These are phyloP conservation scores for Cataglyphis albicans DNA, from an alignment of 2,888 invertebrate genomes.

Conservation along the genomic window DNA sequence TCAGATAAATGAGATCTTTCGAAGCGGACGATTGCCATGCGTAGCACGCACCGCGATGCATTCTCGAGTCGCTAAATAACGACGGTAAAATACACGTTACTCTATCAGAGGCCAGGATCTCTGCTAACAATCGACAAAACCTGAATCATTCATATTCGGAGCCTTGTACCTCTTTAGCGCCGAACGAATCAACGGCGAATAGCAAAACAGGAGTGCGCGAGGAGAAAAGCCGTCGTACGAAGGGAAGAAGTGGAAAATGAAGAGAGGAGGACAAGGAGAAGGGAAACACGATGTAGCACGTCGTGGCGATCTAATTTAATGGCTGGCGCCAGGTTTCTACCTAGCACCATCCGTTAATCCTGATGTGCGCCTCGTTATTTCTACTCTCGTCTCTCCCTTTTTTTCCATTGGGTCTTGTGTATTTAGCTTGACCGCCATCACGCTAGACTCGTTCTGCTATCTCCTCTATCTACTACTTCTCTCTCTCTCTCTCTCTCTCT, in stretches of 20 bases:
- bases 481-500: no score
- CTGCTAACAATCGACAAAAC: neutral
- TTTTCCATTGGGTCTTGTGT: conserved; percentile 55
- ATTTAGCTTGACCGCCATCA: conserved; percentile 53
- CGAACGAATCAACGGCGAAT: conserved; percentile 19
- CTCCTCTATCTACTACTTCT: neutral
- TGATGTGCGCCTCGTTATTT: conserved; percentile 64
- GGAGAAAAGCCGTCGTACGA: conserved; percentile 4
- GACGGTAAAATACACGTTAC: neutral
- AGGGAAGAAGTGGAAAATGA: conserved; percentile 5
- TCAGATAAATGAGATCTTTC: neutral
- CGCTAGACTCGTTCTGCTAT: conserved; percentile 37
- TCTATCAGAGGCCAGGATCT: neutral
- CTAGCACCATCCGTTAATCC: conserved; percentile 76
- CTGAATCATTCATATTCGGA: neutral
- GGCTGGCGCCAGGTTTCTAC: conserved; percentile 76
- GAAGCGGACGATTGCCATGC: neutral
- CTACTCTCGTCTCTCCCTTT: conserved; percentile 63
- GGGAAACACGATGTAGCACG: conserved; percentile 57
- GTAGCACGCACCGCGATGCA: neutral
- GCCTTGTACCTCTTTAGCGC: neutral
- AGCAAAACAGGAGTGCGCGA: conserved; percentile 12
- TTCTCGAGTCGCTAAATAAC: neutral
- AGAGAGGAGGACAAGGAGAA: conserved; percentile 55
- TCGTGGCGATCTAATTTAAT: conserved; percentile 73